phyloP scores from a whole-genome alignment of 2,888 invertebrate species.

The Drosophila limbata region DNA sequence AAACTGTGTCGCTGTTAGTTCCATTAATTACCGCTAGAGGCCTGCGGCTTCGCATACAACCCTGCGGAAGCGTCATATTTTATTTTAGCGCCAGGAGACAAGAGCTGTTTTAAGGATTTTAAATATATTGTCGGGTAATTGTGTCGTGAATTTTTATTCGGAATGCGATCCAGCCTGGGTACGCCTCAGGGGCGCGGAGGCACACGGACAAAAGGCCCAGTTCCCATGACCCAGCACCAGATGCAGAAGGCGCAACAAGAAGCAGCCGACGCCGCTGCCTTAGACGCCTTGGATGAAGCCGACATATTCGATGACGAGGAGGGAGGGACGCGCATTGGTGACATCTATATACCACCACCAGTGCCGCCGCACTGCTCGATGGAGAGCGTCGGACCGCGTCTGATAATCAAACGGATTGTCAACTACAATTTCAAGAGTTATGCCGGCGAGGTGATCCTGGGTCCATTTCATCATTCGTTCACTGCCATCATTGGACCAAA shows the following conservation, averaged over 20 bases:
- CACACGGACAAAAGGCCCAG: constrained; percentile 41
- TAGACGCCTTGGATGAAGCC: constrained; percentile 75
- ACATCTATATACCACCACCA: constrained; percentile 94
- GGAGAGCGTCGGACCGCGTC: constrained; percentile 91
- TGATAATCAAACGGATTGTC: constrained; percentile 95
- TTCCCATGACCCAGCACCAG: constrained; percentile 51
- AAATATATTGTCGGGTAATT: constrained; percentile 33
- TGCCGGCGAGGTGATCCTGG: constrained; percentile 92
- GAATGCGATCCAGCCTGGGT: constrained; percentile 48
- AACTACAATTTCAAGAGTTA: constrained; percentile 99
- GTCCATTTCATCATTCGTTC: constrained; percentile 99
- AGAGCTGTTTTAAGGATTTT: constrained; percentile 50
- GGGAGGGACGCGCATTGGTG: constrained; percentile 91
- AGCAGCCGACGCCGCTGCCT: constrained; percentile 52
- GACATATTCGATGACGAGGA: constrained; percentile 86
- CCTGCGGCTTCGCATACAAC: constrained; percentile 32
- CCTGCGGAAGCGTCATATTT: constrained; percentile 58
- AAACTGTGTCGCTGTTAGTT: constrained; percentile 28
- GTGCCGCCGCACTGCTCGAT: constrained; percentile 89
- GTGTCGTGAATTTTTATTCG: neutral
- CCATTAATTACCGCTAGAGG: constrained; percentile 22
- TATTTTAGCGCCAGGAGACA: constrained; percentile 67
- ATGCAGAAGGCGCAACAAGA: constrained; percentile 45
- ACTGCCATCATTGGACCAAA: constrained; percentile 99
- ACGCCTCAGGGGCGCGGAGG: constrained; percentile 37